phyloP scores from a whole-genome alignment of 1,140 invertebrate genomes.

The Solen grandis region DNA sequence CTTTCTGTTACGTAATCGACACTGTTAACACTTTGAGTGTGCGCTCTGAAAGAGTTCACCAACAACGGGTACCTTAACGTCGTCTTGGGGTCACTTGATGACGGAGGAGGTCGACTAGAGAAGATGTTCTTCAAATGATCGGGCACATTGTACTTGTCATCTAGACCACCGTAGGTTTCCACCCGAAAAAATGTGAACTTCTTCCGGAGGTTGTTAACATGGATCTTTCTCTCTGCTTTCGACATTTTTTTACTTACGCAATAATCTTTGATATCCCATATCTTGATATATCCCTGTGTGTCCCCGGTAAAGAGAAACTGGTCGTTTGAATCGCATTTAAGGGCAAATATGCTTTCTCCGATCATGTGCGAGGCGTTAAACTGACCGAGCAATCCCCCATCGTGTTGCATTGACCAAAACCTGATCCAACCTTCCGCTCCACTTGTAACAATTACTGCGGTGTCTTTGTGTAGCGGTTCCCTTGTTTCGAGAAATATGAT shows the following conservation, averaged over 20 bases:
- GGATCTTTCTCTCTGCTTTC: slow-evolving; percentile 64
- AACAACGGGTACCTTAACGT: slow-evolving; percentile 83
- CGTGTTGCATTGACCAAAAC: slow-evolving; percentile 77
- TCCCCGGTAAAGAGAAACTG: slow-evolving; percentile 76
- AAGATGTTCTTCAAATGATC: slow-evolving; percentile 43
- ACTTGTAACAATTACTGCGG: slow-evolving; percentile 71
- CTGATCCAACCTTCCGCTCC: slow-evolving; percentile 79
- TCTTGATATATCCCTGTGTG: slow-evolving; percentile 75
- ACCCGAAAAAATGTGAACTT: slow-evolving; percentile 85
- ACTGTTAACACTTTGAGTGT: slow-evolving; percentile 84
- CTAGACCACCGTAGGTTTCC: slow-evolving; percentile 35
- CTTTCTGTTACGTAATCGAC: slow-evolving; percentile 84
- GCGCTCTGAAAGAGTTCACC: slow-evolving; percentile 85
- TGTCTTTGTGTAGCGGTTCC: slow-evolving; percentile 66
- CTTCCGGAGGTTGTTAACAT: slow-evolving; percentile 84
- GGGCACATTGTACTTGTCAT: slow-evolving; percentile 31
- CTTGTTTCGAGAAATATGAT: slow-evolving; percentile 75
- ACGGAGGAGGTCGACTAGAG: slow-evolving; percentile 60
- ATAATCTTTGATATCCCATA: slow-evolving; percentile 76
- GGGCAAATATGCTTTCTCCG: slow-evolving; percentile 69
- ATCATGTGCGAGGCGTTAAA: slow-evolving; percentile 82
- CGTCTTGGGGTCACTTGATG: slow-evolving; percentile 59
- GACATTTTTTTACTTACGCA: slow-evolving; percentile 64
- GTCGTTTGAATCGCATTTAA: slow-evolving; percentile 69
- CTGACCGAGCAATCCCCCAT: slow-evolving; percentile 74